Base-by-base conservation (phyloP, 1,140 invertebrate species). In the Leguminivora glycinivorella region DNA sequence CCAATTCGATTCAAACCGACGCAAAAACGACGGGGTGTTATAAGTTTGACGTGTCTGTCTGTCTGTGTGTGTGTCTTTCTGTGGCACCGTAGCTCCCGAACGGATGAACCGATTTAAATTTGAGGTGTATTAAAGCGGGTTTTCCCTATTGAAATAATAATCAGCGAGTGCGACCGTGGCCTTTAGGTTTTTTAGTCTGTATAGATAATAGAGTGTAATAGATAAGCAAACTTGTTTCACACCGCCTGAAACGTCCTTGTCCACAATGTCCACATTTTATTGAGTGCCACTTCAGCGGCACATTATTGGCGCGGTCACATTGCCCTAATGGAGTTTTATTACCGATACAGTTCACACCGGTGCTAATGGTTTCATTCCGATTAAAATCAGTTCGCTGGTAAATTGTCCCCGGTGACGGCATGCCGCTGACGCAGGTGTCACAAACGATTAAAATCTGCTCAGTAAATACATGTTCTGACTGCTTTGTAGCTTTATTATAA, bases 301-400 rank as follows among this genome's bases (percentile, higher is more conserved):
- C 26, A 63, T 63, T 63, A 34, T 63, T 63, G 26, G 58, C 58
- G 58, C 26, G 47, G 14, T 31, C 58, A 29, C 14, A 31, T 63
- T 31, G 58, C n/a, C n/a, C 58, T 31, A 63, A 63, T 63, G 58
- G 58, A 63, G 14, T 29, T 31, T 29, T 63, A 63, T 63, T 31
- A 63, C 25, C 17, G 26, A 63, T 63, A 63, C 58, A 29, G 58
- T 63, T 29, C 26, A 31, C 56, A 60, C 56, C 25, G 24, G 24
- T 63, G 19, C 19, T 34, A 31, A 34, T 31, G n/a, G 58, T 24
- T 22, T 19, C n/a, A 52, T 52, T 22, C 7, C 58, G 26, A 29
- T 34, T 63, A 31, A 26, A 63, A 63, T 63, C 58, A 63, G 58
- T 31, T 58, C 22, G 24, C 26, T 31, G 2, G 12, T 5, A 63